Evolutionary conservation across 2,888 invertebrate genomes (phyloP), one percentile per base, ranked within the genome.

Genomic region (Leptinotarsa tumamoca): DNA sequence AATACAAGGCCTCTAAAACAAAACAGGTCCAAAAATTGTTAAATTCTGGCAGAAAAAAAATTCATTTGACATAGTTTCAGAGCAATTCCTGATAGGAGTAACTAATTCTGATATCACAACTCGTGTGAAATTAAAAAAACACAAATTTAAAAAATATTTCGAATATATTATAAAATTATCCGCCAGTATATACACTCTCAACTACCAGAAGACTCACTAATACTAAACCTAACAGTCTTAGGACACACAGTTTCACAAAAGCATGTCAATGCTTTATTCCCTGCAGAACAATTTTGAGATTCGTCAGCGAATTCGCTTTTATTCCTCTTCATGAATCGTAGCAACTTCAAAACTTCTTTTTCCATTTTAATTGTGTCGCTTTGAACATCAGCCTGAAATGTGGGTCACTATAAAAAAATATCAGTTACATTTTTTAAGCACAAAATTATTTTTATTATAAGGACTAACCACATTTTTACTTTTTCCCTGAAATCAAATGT

Each of bases 341-440:
- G 67, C 61, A 87, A 78, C 68, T 82, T 81, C 49, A 82, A 77
- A 15, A 87, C 82, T 78, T 87, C 85, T 18, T 80, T 68, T 76
- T 86, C 86, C 23, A 88, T 78, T 18, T 83, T 80, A 78, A 82
- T 83, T 17, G 85, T 86, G 82, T 87, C 85, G 80, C 78, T 81
- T 86, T 87, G 80, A 67, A 83, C 74, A 43, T 83, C 71, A 18
- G 84, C 72, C 86, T 87, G 58, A 83, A 80, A 80, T 63, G 15
- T 43, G 43, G 33, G 13, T 63, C 27, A 63, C 43, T 63, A 63
- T 63, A 43, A 33, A 43, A 58, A 23, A 21, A 58, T 23, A 58
- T 58, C 58, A 23, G 21, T 52, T 33, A 33, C 33, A 7, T 7
- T 33, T 13, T 43, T 13, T 43, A 13, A 10, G 10, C 10, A 43